Evolutionary conservation across 2,888 invertebrate genomes (phyloP), one percentile per base, ranked within the genome.

Genomic region (Habroteleia sp.): DNA sequence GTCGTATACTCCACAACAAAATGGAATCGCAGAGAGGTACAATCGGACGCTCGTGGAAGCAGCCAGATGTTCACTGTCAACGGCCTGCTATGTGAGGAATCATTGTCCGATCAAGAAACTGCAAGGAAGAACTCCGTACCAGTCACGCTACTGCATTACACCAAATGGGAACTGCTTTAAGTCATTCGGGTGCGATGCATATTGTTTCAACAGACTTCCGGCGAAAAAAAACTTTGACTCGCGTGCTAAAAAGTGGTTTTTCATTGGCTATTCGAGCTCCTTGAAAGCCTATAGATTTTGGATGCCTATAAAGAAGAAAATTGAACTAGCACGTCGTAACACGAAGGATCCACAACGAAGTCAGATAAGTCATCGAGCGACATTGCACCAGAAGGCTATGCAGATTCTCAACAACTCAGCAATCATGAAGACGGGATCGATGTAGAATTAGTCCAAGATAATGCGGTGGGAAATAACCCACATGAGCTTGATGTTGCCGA

Each of bases 31-130:
- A 6, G 83, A 85, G 52, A 39, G 80, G 3, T 65, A 73, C 31
- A 83, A 82, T 11, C 56, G 79, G 2, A 84, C 80, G 1, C 25
- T 84, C 1, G 77, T 82, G 6, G 79, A 82, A 23, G 60, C 71
- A 35, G 79, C 81, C 48, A 84, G 56, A 83, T 83, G 0, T 50
- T 35, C 6, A 6, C 25, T 82, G 2, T 62, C 62, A 7, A 80
- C 77, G 4, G 76, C 81, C 2, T 74, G 77, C 8, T 82, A 82
- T 46, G 35, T 80, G 3, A 65, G 73, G 7, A 86, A 85, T 39
- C 17, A 82, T 31, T 50, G 77, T 33, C 68, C 78, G 11, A 79
- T 79, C 6, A 73, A 33, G 3, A 71, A 62, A 2, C 44, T 54
- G 13, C 11, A 35, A 10, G 13, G 17, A 16, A 20, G 6, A 20